Base-by-base conservation (phyloP, 2,113 vertebrate species). In the Elephantulus edwardii region DNA sequence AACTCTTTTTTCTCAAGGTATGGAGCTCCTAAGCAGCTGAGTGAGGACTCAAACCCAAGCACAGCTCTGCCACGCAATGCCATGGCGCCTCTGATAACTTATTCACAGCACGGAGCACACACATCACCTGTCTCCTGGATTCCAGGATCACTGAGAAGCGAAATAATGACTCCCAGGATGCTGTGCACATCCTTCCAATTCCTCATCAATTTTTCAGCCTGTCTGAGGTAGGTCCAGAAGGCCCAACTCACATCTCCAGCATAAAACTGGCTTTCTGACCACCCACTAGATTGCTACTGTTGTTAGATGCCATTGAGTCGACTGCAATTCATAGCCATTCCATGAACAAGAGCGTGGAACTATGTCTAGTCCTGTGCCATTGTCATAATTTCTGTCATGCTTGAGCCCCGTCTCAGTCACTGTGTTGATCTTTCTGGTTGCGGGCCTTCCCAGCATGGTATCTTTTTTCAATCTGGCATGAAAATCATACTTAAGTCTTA, bases 51-150 rank as follows among this genome's bases (percentile, higher is more conserved):
- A 20, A 46, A 75, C 20, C 42, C 2, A 50, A 1, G 3, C 10
- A n/a, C 56, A 64, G 54, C 71, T 89, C 68, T 81, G 8, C 30
- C 75, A 58, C 0, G 6, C 0, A 1, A 60, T 0, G 19, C 28
- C 30, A 8, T 0, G 2, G 0, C 0, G 12, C 38, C 16, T 90
- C 40, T 33, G 6, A 20, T 7, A 52, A 13, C 5, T 64, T 58
- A 16, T 12, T 8, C 46, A 8, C 9, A 0, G 0, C 17, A 35
- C 3, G 3, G 26, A 30, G 35, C 8, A 9, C 30, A 38, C 8
- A 9, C 30, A 38, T 16, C 28, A 16, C 7, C 8, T 54, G 11
- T 75, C 50, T 66, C 60, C 71, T 62, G n/a, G 72, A 72, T 83
- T 48, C 28, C 17, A 8, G 44, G 64, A 38, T 40, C 28, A n/a